A percentile compares a stretch with the other conserved stretches of the same genome.
Conservation (phyloP, 2,113 vertebrate genomes). For the Pelmatolapia mariae region DNA sequence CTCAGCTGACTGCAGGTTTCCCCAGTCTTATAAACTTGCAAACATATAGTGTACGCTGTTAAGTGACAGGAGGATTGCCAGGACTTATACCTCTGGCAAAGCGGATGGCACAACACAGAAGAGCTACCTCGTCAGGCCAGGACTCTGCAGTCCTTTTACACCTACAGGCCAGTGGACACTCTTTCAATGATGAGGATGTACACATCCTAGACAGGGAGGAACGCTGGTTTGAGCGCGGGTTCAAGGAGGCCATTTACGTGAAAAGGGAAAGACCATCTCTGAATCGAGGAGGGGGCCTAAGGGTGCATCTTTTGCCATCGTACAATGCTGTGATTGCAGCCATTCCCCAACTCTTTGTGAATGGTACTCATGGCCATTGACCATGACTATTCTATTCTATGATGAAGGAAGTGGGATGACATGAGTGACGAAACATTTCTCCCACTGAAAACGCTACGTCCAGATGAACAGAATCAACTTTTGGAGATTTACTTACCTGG, state of each 20-base stretch:
- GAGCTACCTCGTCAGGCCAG: background rate
- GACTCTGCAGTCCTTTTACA: background rate
- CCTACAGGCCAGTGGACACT: background rate
- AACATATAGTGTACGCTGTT: background rate
- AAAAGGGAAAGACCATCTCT: background rate
- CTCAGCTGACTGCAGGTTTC: background rate
- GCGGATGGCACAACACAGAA: background rate
- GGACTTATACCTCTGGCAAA: background rate
- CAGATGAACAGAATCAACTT: background rate
- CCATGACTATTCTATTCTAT: background rate
- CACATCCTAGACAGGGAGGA: background rate
- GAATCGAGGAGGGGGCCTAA: background rate
- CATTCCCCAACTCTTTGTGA: too few relatives aligned
- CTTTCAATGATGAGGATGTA: background rate
- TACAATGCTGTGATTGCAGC: too few relatives aligned
- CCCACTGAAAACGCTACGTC: background rate
- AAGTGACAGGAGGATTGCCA: background rate
- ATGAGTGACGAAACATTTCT: background rate
- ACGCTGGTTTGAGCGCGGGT: accelerated
- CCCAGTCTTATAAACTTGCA: background rate
- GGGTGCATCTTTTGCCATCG: background rate
- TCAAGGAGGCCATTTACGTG: background rate
- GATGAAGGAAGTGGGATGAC: background rate
- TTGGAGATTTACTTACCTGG: background rate
- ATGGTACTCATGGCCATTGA: too few relatives aligned